Conservation (phyloP, 2,888 invertebrate species). For the Xestia rhomboidea region DNA sequence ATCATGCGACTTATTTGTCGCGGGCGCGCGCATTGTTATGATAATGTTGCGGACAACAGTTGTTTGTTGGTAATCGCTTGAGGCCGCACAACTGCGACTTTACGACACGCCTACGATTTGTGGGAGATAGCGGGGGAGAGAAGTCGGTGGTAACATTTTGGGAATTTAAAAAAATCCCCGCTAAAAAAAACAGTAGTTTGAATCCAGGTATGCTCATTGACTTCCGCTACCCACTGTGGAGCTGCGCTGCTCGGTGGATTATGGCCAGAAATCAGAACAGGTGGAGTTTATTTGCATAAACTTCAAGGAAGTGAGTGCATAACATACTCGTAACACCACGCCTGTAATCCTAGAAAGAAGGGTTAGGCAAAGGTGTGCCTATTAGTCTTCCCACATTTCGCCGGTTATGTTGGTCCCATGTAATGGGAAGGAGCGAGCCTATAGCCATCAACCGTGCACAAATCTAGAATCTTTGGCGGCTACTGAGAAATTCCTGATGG, state of each 20-base stretch:
- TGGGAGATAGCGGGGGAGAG: slow-evolving; percentile 10
- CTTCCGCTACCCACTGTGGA: neutral
- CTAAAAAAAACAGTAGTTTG: neutral
- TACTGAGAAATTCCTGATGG: too few relatives aligned
- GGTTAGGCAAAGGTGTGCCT: too few relatives aligned
- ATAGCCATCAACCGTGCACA: too few relatives aligned
- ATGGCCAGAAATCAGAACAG: neutral
- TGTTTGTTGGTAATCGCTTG: slow-evolving; percentile 66
- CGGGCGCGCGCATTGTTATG: slow-evolving; percentile 67
- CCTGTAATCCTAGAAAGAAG: too few relatives aligned
- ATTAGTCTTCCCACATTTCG: too few relatives aligned
- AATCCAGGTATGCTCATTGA: neutral
- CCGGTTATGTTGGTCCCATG: too few relatives aligned
- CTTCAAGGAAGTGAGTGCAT: neutral
- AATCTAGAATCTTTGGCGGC: too few relatives aligned
- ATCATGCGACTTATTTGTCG: slow-evolving; percentile 65
- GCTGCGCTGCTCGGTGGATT: neutral
- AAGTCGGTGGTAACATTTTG: neutral
- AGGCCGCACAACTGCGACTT: slow-evolving; percentile 59
- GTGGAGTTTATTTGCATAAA: neutral
- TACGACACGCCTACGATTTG: slow-evolving; percentile 72
- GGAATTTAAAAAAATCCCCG: neutral
- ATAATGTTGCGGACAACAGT: slow-evolving; percentile 65
- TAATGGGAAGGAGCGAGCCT: too few relatives aligned
- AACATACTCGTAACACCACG: too few relatives aligned